Conservation (phyloP, 2,888 invertebrate genomes). For the Stegophylla sp. region DNA sequence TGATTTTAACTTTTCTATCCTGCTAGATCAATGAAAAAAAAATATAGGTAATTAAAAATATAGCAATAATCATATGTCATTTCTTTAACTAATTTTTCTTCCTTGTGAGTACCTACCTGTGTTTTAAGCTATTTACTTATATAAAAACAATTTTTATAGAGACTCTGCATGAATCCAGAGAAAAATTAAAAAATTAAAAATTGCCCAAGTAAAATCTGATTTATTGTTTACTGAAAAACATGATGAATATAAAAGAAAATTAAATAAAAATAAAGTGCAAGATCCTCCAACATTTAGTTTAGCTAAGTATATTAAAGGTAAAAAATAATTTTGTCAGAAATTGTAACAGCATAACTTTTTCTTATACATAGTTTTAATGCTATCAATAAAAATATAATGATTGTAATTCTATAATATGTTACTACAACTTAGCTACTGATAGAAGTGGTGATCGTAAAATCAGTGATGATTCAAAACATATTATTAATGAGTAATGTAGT, state of each 20-base stretch:
- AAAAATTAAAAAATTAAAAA: not conserved
- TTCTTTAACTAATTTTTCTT: not conserved
- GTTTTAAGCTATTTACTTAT: not conserved
- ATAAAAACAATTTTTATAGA: not conserved
- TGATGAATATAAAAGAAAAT: not conserved
- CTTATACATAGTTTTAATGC: too few relatives aligned
- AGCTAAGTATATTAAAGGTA: slow-evolving; percentile 1
- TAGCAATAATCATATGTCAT: too few relatives aligned
- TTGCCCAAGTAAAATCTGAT: not conserved
- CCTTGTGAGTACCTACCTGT: not conserved
- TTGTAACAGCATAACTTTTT: not conserved
- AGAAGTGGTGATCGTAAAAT: not conserved
- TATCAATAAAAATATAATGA: too few relatives aligned
- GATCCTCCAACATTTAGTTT: not conserved
- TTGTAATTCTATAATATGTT: too few relatives aligned
- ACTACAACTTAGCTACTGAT: too few relatives aligned
- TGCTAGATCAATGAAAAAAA: not conserved
- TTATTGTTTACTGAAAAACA: not conserved
- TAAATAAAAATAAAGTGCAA: not conserved
- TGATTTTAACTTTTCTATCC: not conserved
- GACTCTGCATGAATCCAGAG: not conserved
- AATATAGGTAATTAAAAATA: not conserved
- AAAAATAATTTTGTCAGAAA: not conserved
- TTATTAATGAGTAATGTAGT: not conserved
- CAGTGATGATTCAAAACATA: not conserved